Base-by-base conservation (phyloP, 2,797 vertebrate species). In the Champsocephalus gunnari region DNA sequence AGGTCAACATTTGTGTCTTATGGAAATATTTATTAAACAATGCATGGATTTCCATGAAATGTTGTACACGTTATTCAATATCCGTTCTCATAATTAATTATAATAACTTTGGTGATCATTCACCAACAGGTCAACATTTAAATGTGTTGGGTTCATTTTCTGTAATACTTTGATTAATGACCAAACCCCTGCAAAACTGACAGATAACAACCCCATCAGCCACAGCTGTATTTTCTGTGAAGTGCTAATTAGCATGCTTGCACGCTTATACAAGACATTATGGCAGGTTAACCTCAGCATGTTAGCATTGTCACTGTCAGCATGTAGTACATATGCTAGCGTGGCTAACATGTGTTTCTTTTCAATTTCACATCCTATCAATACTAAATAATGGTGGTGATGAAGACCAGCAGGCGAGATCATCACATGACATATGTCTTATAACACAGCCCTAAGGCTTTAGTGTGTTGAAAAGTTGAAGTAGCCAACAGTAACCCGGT, bases 401-500 rank as follows among this genome's bases (percentile, higher is more conserved):
- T 48, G 9, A 55, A 44, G 9, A 48, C 28, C 28, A 45, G 24
- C n/a, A 41, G n/a, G 16, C 11, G 38, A 59, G 17, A 47, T 59
- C 50, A 47, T 62, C 50, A 64, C 9, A 19, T 63, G 55, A 68
- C 34, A 43, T 21, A 47, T 24, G 54, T 59, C 9, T 45, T 28
- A 24, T 59, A 14, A 3, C 32, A 21, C 44, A 54, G 17, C 51
- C 60, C 13, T 12, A 12, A 48, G 58, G 41, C 51, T 44, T 75
- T 19, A 44, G 19, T 34, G 71, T 66, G 58, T 64, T 67, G 56
- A 73, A 32, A 11, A 66, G 57, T 9, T 49, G 54, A 67, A 41
- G 53, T 32, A 41, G 54, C 28, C 19, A 60, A 60, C 19, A 76
- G 71, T 64, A 50, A 60, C 68, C 61, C 51, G 60, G 73, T 78